phyloP scores from a whole-genome alignment of 2,888 invertebrate species.

The Drosophila melanosoma region DNA sequence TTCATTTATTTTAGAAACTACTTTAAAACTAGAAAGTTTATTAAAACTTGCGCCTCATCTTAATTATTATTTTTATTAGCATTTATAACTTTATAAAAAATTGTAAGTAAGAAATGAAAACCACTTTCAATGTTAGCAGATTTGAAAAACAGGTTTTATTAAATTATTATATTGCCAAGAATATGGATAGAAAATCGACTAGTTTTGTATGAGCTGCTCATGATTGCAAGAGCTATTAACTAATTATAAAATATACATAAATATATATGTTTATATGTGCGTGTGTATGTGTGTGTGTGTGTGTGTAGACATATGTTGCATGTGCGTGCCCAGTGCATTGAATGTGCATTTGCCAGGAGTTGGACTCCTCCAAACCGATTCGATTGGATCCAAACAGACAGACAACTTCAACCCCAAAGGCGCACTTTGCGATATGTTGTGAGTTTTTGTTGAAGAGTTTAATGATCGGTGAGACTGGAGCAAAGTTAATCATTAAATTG shows the following conservation, averaged over 20 bases:
- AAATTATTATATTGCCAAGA: background rate
- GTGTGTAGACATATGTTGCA: constrained; percentile 17
- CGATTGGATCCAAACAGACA: constrained; percentile 1
- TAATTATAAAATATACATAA: constrained; percentile 21
- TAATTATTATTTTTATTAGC: too few relatives aligned
- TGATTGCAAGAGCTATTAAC: background rate
- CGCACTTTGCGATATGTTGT: constrained; percentile 24
- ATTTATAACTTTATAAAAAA: background rate
- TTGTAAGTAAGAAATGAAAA: background rate
- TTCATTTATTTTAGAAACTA: background rate
- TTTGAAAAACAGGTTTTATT: background rate
- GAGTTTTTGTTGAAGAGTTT: constrained; percentile 39
- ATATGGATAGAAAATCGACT: background rate
- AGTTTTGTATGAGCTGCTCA: background rate
- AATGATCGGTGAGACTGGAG: constrained; percentile 63
- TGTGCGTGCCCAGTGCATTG: constrained; percentile 61
- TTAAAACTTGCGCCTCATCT: background rate
- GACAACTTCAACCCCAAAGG: constrained; percentile 44
- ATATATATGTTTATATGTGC: background rate
- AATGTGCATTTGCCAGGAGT: constrained; percentile 1
- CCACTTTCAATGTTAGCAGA: background rate
- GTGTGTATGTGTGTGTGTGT: background rate
- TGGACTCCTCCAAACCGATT: constrained; percentile 1
- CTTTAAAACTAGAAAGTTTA: background rate
- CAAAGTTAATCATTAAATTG: constrained; percentile 77